Evolutionary conservation across 2,797 vertebrate species (phyloP), one percentile per base, ranked within the genome.

Genomic region (Gephyroberyx darwinii): DNA sequence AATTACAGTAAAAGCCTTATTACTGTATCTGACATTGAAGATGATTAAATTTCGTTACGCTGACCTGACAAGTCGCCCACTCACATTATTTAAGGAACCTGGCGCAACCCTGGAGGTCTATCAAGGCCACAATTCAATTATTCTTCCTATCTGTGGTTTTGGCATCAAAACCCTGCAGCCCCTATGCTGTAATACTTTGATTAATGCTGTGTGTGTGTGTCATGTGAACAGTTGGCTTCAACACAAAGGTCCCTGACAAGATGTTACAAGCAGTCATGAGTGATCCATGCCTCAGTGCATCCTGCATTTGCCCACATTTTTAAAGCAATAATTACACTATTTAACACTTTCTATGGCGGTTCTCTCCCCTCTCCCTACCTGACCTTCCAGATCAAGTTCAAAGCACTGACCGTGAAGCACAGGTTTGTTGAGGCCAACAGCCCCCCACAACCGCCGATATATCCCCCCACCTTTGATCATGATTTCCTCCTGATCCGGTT

Each of bases 1-100:
- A 96, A 94, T 96, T 94, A 96, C 93, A 93, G 90, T 94, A 91
- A 96, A 96, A 96, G 92, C 93, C 90, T 90, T 91, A 93, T 93
- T 94, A 68, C 69, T 63, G 67, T 70, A 91, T 93, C 85, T 90
- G 89, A 94, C 95, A 93, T 91, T 93, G 92, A 94, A 86, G 89
- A 94, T 94, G 92, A 97, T 96, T 96, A 95, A 91, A 96, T 95
- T 93, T 92, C 92, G 92, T 94, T 90, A 90, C 87, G 77, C 65
- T 92, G 91, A 91, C 93, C 93, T 88, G 86, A 90, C 91, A 92
- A 78, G 77, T 84, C 75, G 65, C 81, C 69, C 72, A 78, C 77
- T 84, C 69, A 72, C 69, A 70, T 77, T 79, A 79, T 89, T 84
- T 65, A 85, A 84, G 63, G 60, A 84, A 69, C 58, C 65, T 68